These are phyloP conservation scores for Tapirus terrestris DNA, from an alignment of 2,113 vertebrate species.

Conservation along the genomic window DNA sequence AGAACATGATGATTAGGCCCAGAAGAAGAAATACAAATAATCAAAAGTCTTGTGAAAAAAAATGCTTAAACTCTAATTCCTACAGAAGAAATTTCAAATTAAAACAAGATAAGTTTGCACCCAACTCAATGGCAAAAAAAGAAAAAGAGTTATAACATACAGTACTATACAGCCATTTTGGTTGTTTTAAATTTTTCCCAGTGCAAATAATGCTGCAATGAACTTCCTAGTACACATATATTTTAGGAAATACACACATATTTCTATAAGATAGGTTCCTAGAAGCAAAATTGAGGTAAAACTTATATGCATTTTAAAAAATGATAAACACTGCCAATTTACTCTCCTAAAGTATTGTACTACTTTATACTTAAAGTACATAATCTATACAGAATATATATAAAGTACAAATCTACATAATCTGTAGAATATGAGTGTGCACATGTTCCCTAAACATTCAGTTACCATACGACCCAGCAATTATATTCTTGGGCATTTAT, in stretches of 20 bases:
- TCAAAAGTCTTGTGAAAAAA: background rate
- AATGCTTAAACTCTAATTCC: background rate
- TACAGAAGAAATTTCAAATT: constrained; percentile 40
- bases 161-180: background rate
- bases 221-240: background rate
- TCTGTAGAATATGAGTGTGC: background rate
- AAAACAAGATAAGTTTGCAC: constrained; percentile 14
- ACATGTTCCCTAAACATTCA: background rate
- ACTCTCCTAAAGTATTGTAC: background rate
- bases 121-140: background rate
- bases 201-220: background rate
- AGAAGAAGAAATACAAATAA: constrained; percentile 38
- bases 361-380: background rate
- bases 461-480: background rate
- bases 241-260: constrained; percentile 20
- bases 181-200: background rate
- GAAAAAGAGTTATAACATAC: background rate
- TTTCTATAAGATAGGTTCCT: constrained; percentile 35
- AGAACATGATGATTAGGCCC: background rate
- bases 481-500: background rate
- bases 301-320: background rate
- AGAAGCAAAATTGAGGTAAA: constrained; percentile 14
- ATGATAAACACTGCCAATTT: background rate
- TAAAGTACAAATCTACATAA: too few species aligned
- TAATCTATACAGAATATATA: too few species aligned